Evolutionary conservation across 2,888 invertebrate genomes (phyloP).

Genomic region (Polylopha cassiicola): DNA sequence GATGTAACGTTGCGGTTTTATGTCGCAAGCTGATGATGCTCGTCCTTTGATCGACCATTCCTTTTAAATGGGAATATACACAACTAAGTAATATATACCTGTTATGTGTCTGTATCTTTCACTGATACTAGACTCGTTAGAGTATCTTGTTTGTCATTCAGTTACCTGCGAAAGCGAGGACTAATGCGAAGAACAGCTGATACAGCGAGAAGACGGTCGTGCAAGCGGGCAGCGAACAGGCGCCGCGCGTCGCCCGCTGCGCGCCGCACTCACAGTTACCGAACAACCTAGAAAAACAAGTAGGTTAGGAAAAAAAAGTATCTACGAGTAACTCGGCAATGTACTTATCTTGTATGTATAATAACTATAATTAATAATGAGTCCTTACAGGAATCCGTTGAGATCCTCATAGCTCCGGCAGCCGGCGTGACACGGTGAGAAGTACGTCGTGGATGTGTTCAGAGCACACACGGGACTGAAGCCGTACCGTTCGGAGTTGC

Average conservation of each 20-base stretch:
- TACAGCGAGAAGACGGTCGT: constrained; percentile 44
- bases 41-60: too few relatives aligned
- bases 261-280: constrained; percentile 49
- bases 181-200: constrained; percentile 52
- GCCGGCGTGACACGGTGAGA: constrained; percentile 65
- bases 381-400: constrained; percentile 56
- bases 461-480: constrained; percentile 58
- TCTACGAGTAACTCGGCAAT: too few relatives aligned
- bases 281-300: constrained; percentile 43
- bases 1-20: too few relatives aligned
- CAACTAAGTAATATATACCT: too few relatives aligned
- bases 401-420: constrained; percentile 47
- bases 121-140: too few relatives aligned
- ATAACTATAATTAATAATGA: neutral
- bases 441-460: constrained; percentile 46
- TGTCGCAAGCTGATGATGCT: too few relatives aligned
- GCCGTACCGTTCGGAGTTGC: constrained; percentile 50
- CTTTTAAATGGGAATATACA: too few relatives aligned
- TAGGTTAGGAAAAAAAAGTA: neutral
- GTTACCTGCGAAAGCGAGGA: constrained; percentile 55
- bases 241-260: constrained; percentile 45
- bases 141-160: neutral
- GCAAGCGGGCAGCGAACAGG: constrained; percentile 49
- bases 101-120: too few relatives aligned
- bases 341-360: too few relatives aligned